A percentile compares a stretch with the other conserved stretches of the same genome.
Evolutionary conservation across 2,888 invertebrate genomes (phyloP).

Genomic region (Pyrrhia umbra): DNA sequence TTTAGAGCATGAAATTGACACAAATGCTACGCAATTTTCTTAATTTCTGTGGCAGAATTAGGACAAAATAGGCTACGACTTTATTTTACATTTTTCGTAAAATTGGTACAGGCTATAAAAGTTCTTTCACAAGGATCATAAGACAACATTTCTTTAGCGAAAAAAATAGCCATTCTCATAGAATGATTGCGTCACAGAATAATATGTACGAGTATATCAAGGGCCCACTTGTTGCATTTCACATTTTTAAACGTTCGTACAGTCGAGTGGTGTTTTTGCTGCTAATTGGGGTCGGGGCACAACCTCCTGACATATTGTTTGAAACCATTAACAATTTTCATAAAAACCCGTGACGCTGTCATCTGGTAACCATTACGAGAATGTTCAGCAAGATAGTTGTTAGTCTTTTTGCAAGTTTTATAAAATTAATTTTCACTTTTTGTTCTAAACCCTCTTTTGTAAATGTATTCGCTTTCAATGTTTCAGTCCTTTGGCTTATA

Average conservation of each 20-base stretch:
- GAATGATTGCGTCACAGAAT: conserved; percentile 34
- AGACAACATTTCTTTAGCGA: background rate
- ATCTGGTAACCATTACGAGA: conserved; percentile 55
- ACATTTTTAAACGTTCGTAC: conserved; percentile 56
- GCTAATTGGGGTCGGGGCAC: conserved; percentile 56
- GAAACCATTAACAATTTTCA: conserved; percentile 58
- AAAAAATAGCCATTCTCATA: conserved; percentile 13
- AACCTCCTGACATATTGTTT: conserved; percentile 53
- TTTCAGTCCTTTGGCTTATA: background rate
- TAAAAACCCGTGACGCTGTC: conserved; percentile 57
- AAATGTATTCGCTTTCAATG: background rate
- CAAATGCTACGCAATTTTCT: too few relatives aligned
- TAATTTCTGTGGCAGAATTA: too few relatives aligned
- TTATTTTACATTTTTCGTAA: too few relatives aligned
- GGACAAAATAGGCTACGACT: too few relatives aligned
- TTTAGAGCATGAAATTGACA: too few relatives aligned
- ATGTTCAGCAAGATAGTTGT: conserved; percentile 25
- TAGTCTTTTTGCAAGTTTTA: conserved; percentile 13
- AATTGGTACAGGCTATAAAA: too few relatives aligned
- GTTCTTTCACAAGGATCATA: background rate
- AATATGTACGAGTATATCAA: conserved; percentile 47
- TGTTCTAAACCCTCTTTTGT: conserved; percentile 2
- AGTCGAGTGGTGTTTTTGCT: conserved; percentile 63
- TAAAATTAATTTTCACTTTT: background rate
- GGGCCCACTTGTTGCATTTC: too few relatives aligned